Base-by-base conservation (phyloP, 2,888 invertebrate species). In the Leptinotarsa tumamoca region DNA sequence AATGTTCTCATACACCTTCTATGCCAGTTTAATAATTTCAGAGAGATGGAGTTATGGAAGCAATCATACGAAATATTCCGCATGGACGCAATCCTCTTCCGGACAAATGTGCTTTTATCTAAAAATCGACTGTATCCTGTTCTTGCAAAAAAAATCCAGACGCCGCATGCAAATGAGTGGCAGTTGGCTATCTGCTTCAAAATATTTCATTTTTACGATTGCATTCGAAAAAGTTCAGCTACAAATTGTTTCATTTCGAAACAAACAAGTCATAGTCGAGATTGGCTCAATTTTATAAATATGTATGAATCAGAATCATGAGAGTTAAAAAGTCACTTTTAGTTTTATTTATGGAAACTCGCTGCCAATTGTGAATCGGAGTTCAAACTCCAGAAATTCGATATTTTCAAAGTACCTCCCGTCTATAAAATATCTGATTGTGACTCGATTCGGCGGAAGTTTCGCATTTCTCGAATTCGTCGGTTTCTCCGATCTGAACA, bases 101-200 rank as follows among this genome's bases (percentile, higher is more conserved):
- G 58, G 69, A 70, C 58, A 50, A 70, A 70, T 70, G 17, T n/a
- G 70, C 21, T 21, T 17, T 50, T 70, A 70, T 70, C 70, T 70
- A 58, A 21, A 63, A 63, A 63, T 63, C 33, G 33, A 70, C n/a
- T 58, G 58, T 56, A 69, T 56, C 69, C 33, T 56, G 49, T 70
- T 56, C 58, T 49, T 21, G 33, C 58, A 23, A 51, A 76, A 78
- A 78, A 78, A 76, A 69, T 72, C 71, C 70, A 73, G 74, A 76
- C 77, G 74, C 75, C 79, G 77, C 79, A 81, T 81, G 80, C 77
- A 80, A 81, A 81, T 80, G 80, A 81, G 78, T 80, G 80, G 77
- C 80, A 80, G 80, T 81, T 79, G 77, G 81, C 78, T 80, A 79
- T 80, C 78, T 76, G 73, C 73, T 73, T 72, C 68, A 77, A 68